These are phyloP conservation scores for Pinna nobilis DNA, from an alignment of 1,140 invertebrate genomes.

Conservation along the genomic window DNA sequence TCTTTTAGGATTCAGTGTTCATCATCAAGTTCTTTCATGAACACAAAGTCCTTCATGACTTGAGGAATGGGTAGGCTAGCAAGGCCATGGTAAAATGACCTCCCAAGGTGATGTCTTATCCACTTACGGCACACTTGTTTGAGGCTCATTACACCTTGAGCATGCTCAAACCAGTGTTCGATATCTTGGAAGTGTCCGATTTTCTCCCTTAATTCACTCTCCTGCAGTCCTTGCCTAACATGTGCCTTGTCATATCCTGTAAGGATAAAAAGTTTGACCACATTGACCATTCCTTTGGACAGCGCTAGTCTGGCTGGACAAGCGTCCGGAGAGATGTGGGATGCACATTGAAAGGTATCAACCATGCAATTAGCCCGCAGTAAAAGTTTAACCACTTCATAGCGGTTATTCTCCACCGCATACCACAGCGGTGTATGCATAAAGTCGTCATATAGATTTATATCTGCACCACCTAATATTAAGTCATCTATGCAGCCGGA, in stretches of 20 bases:
- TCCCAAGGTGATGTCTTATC: conserved; percentile 58
- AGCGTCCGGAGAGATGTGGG: conserved; percentile 25
- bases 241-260: conserved; percentile 59
- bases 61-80: conserved; percentile 55
- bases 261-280: conserved; percentile 60
- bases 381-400: conserved; percentile 57
- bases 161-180: conserved; percentile 52
- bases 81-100: conserved; percentile 50
- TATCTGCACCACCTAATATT: conserved; percentile 55
- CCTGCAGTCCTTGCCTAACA: conserved; percentile 40
- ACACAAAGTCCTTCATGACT: conserved; percentile 52
- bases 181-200: conserved; percentile 30
- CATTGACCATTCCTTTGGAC: conserved; percentile 27
- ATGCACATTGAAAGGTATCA: conserved; percentile 54
- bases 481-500: conserved; percentile 58
- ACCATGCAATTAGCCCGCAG: conserved; percentile 60
- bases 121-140: conserved; percentile 54
- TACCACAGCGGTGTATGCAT: conserved; percentile 60
- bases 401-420: conserved; percentile 57
- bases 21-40: conserved; percentile 59
- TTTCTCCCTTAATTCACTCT: conserved; percentile 24
- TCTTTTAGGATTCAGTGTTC: background rate
- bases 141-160: conserved; percentile 49
- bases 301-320: conserved; percentile 56
- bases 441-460: conserved; percentile 55